Base-by-base conservation (phyloP, 2,113 vertebrate species). In the Urocynchramus pylzowi region DNA sequence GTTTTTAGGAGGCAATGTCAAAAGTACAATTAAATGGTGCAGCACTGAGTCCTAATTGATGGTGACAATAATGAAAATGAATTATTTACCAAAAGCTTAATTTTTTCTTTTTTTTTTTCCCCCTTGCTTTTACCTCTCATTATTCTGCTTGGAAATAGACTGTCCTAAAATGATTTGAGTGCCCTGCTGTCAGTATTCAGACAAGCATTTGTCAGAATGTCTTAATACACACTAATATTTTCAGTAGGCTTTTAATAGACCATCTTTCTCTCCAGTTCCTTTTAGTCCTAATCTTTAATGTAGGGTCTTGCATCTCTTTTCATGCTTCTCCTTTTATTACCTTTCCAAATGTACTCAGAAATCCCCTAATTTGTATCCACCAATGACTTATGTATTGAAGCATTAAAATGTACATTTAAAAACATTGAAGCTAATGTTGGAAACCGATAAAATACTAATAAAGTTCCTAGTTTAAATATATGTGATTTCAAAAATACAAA, bases 381-480 rank as follows among this genome's bases (percentile, higher is more conserved):
- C 83, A 92, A 81, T 64, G 33, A 78, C 65, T 93, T 94, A 70
- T 11, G 47, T 68, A 84, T 95, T 49, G 28, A 86, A 90, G 88
- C 88, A 93, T 96, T 97, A 96, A 96, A 93, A 93, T 65, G 37
- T 75, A 81, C 76, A 93, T 88, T 94, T 92, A 42, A 95, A 90
- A 96, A 78, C 57, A 81, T 3, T 81, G 79, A 88, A 53, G 49
- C 50, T 89, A 93, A 89, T 64, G 37, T 31, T 78, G 65, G 73
- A 71, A 87, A 92, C 61, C 60, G 79, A 88, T 83, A 95, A 94
- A 96, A 94, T 41, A 56, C 60, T 84, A 52, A 87, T 88, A 69
- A 84, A 61, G 20, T 84, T 71, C 76, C 64, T 60, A 16, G 52
- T 69, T 96, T 86, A 86, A 94, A 81, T 84, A 68, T 31, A 74